Evolutionary conservation across 2,888 invertebrate species (phyloP), one percentile per base, ranked within the genome.

Genomic region (Coenonympha arcania): DNA sequence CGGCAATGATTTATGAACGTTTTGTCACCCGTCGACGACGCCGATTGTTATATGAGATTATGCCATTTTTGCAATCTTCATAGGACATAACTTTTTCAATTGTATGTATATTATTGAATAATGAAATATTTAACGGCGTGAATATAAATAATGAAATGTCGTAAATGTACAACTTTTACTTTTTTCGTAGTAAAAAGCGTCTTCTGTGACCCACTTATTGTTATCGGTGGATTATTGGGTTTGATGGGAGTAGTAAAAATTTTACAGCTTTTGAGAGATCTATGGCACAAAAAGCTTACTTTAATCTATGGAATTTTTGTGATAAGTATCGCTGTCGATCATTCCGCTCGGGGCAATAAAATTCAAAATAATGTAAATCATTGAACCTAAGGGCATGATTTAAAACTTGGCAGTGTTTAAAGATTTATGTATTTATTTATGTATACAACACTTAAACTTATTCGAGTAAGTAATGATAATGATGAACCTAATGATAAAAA

Each of bases 1-100:
- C 75, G 74, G 60, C 56, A 66, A 78, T 79, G 80, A 80, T 79
- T 80, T 76, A 80, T 79, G 59, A 48, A 43, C 60, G 60, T 65
- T 69, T 75, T 73, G 75, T 73, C 75, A 72, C 64, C 68, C 59
- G 62, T 65, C 65, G 71, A 71, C 73, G 69, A 44, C 36, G 26
- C 15, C 30, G 33, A 50, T 48, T 43, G 42, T 50, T 46, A 46
- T 24, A 50, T 41, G 24, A 42, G 39, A 49, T 53, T 20, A 30
- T 31, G 22, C 42, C 36, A 43, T 49, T 52, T 48, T 37, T 54
- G 50, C 45, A 54, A 37, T 45, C 40, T 16, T 44, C 22, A 24
- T 34, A 34, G 16, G 47, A 50, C 31, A 37, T 37, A 47, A 39
- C 15, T 34, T 34, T n/a, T 42, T 44, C 33, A 44, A 31, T 22